Percentiles rank a stretch among this genome's conserved stretches.
Conservation (phyloP, 2,888 invertebrate genomes). For the Bombylius major region DNA sequence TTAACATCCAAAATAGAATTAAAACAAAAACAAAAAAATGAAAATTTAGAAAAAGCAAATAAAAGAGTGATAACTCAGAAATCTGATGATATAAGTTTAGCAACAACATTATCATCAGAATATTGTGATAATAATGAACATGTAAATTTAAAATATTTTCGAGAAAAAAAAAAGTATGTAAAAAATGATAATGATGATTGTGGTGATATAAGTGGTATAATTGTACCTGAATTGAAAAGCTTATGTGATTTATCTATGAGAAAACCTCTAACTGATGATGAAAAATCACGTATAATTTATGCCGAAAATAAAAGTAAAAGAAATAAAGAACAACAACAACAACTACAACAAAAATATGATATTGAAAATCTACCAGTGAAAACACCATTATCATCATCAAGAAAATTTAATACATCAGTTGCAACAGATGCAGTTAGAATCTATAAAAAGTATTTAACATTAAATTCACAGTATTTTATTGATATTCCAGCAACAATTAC, state of each 20-base stretch:
- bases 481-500: slow-evolving; percentile 29
- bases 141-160: no score
- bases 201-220: slow-evolving; percentile 5
- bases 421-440: slow-evolving; percentile 34
- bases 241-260: slow-evolving; percentile 34
- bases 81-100: not conserved
- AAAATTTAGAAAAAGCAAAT: not conserved
- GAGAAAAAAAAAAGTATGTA: not conserved
- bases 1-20: not conserved
- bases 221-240: slow-evolving; percentile 30
- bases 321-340: not conserved
- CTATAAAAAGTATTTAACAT: slow-evolving; percentile 34
- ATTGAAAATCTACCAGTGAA: not conserved
- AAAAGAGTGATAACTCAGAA: not conserved
- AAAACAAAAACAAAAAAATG: not conserved
- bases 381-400: not conserved
- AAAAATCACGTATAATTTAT: slow-evolving; percentile 31
- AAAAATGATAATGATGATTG: slow-evolving; percentile 9
- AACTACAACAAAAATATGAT: not conserved
- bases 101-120: not conserved
- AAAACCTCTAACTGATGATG: slow-evolving; percentile 35
- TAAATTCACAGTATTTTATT: slow-evolving; percentile 26
- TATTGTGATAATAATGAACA: not conserved
- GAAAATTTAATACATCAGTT: slow-evolving; percentile 5
- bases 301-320: slow-evolving; percentile 29